Evolutionary conservation across 2,888 invertebrate genomes (phyloP).

Genomic region (Rutpela maculata): DNA sequence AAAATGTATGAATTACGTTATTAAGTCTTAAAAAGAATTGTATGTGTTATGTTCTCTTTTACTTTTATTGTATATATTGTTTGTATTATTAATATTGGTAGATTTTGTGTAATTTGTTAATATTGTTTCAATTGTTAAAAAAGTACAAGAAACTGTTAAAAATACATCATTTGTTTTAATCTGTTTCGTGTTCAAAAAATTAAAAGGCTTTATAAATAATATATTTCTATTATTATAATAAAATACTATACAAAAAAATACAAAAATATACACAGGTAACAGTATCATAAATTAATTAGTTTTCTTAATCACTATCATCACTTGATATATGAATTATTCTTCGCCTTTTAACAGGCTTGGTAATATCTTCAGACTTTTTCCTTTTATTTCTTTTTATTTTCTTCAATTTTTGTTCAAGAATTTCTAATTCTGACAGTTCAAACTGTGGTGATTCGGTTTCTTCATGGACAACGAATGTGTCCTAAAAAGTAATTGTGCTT

Average conservation of each 20-base stretch:
- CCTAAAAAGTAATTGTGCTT: slow-evolving; percentile 73
- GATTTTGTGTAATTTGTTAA: slow-evolving; percentile 65
- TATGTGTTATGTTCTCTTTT: slow-evolving; percentile 57
- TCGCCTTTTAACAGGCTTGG: slow-evolving; percentile 52
- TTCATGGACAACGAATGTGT: slow-evolving; percentile 81
- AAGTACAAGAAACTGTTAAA: slow-evolving; percentile 69
- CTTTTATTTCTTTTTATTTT: slow-evolving; percentile 70
- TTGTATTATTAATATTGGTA: slow-evolving; percentile 63
- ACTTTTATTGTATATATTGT: slow-evolving; percentile 66
- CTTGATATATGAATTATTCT: slow-evolving; percentile 49
- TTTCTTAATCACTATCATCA: slow-evolving; percentile 62
- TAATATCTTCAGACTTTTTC: slow-evolving; percentile 49
- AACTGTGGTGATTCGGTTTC: slow-evolving; percentile 76
- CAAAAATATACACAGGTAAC: slow-evolving; percentile 17
- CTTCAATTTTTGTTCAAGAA: slow-evolving; percentile 77
- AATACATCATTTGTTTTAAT: slow-evolving; percentile 60
- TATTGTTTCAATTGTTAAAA: slow-evolving; percentile 69
- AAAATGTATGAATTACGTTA: slow-evolving; percentile 19
- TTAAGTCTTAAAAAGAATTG: slow-evolving; percentile 53
- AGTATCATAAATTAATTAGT: not conserved
- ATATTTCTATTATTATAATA: slow-evolving; percentile 41
- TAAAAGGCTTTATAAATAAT: slow-evolving; percentile 26
- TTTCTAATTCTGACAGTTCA: slow-evolving; percentile 78
- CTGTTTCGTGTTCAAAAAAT: slow-evolving; percentile 13
- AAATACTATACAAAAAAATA: slow-evolving; percentile 5